Conservation (phyloP, 2,797 vertebrate species). For the Morelia viridis region DNA sequence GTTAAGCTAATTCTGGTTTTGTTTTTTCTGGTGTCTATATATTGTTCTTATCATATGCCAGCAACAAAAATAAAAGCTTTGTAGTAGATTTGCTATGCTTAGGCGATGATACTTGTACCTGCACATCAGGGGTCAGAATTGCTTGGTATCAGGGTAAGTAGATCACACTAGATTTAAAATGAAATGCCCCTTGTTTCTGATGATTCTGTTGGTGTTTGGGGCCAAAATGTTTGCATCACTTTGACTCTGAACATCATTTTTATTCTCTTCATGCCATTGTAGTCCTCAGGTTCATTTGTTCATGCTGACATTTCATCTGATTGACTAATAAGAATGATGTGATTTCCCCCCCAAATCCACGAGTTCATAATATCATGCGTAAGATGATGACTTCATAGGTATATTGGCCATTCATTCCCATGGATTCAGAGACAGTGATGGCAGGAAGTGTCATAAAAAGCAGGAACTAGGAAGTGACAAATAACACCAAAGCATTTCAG, state of each 20-base stretch:
- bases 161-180: neutral
- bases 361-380: neutral
- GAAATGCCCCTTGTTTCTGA: neutral
- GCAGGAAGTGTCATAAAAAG: neutral
- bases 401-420: neutral
- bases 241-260: neutral
- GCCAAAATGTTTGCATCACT: neutral
- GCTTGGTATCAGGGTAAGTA: neutral
- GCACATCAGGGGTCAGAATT: neutral
- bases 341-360: neutral
- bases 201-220: neutral
- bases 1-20: slow-evolving; percentile 41
- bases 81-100: slow-evolving; percentile 37
- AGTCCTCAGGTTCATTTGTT: neutral
- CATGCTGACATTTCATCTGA: neutral
- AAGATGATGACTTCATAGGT: neutral
- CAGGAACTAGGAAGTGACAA: neutral
- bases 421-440: neutral
- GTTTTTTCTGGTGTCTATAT: slow-evolving; percentile 25
- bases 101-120: neutral
- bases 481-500: neutral
- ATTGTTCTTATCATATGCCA: slow-evolving; percentile 17
- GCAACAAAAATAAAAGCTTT: neutral
- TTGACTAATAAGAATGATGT: neutral
- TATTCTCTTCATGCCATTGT: neutral